phyloP scores from a whole-genome alignment of 1,140 invertebrate genomes.

The Meloidogyne hapla region DNA sequence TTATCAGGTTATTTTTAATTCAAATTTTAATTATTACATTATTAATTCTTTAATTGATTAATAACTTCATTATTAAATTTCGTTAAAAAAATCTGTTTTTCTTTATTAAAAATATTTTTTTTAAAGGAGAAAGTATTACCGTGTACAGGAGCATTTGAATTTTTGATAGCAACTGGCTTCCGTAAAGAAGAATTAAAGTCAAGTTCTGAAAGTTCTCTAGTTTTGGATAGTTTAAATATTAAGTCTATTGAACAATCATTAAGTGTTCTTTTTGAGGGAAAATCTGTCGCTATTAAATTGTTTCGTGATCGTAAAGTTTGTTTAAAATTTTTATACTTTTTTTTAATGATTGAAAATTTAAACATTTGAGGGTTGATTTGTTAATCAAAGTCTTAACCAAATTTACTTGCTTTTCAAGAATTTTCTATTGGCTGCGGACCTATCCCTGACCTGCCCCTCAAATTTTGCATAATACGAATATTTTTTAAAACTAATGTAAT shows the following conservation, averaged over 20 bases:
- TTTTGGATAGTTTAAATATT: conserved; percentile 5
- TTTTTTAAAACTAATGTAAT: background rate
- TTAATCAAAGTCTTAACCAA: background rate
- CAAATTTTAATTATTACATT: too few species aligned
- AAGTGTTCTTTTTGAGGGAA: background rate
- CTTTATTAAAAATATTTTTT: background rate
- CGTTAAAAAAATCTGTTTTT: too few species aligned
- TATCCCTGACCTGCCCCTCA: too few species aligned
- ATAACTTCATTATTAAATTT: too few species aligned
- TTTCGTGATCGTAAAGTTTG: conserved; percentile 47
- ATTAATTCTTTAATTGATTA: too few species aligned
- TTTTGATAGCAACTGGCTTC: conserved; percentile 45
- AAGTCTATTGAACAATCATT: background rate
- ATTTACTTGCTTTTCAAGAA: too few species aligned
- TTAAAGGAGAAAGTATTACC: conserved; percentile 41
- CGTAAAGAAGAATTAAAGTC: conserved; percentile 11
- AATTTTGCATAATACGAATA: too few species aligned
- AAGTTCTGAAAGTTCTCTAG: conserved; percentile 28
- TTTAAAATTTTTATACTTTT: background rate
- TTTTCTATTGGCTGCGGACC: too few species aligned
- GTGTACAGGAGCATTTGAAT: conserved; percentile 42
- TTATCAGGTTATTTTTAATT: conserved; percentile 31
- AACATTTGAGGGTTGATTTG: background rate
- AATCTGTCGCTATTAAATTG: conserved; percentile 33
- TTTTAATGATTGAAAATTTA: background rate